These are phyloP conservation scores for Enteromius viviparus DNA, from an alignment of 2,797 vertebrate genomes.

Conservation along the genomic window DNA sequence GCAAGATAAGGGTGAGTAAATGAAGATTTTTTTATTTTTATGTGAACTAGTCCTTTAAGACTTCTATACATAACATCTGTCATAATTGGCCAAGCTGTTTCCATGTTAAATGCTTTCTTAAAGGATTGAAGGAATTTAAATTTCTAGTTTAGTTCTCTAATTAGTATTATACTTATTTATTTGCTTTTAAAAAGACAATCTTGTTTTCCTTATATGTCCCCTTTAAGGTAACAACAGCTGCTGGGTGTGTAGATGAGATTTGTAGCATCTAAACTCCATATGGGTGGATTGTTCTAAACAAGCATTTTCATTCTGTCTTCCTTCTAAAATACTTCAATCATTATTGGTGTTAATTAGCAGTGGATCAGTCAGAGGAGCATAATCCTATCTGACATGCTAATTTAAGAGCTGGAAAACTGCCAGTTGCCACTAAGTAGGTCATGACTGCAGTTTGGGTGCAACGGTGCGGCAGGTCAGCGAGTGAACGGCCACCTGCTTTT, in stretches of 20 bases:
- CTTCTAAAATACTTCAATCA: slow-evolving; percentile 54
- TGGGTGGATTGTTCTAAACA: slow-evolving; percentile 45
- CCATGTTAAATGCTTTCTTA: background rate
- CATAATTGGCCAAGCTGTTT: background rate
- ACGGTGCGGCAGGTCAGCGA: background rate
- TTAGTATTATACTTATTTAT: background rate
- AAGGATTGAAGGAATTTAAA: background rate
- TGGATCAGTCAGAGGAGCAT: slow-evolving; percentile 53
- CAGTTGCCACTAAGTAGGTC: slow-evolving; percentile 44
- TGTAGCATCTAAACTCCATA: slow-evolving; percentile 48
- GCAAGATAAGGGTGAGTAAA: background rate
- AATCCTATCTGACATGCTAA: slow-evolving; percentile 55
- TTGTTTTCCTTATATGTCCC: background rate
- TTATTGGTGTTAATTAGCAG: slow-evolving; percentile 60
- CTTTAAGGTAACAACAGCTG: slow-evolving; percentile 22
- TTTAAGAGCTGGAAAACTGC: slow-evolving; percentile 49
- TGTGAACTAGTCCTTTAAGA: background rate
- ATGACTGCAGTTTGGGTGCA: slow-evolving; percentile 25
- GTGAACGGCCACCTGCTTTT: slow-evolving; percentile 19
- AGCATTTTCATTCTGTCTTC: slow-evolving; percentile 39
- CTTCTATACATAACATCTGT: background rate
- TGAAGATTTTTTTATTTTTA: background rate
- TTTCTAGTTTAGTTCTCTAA: background rate
- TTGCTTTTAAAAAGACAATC: slow-evolving; percentile 13
- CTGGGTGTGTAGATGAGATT: slow-evolving; percentile 19